These are phyloP conservation scores for Pseudorasbora parva DNA, from an alignment of 2,113 vertebrate species.

Conservation along the genomic window DNA sequence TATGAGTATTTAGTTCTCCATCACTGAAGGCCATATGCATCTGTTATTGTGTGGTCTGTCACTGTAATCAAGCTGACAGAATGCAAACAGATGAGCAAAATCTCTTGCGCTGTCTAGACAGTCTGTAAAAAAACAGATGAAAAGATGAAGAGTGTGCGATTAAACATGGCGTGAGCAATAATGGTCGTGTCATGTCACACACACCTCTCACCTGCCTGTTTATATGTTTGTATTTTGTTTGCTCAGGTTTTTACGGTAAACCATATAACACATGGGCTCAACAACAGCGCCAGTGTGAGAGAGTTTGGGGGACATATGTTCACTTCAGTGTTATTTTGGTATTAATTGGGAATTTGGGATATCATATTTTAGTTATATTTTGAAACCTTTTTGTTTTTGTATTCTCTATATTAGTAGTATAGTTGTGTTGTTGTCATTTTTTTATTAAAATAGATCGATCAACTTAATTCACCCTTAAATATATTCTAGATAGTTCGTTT, in stretches of 20 bases:
- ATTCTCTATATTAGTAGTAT: not conserved
- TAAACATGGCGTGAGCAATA: constrained; percentile 21
- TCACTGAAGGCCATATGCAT: no score
- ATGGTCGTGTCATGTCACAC: not conserved
- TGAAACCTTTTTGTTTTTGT: not conserved
- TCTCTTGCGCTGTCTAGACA: constrained; percentile 52
- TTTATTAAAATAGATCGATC: no score
- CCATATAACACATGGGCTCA: not conserved
- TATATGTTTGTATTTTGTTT: constrained; percentile 23
- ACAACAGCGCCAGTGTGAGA: not conserved
- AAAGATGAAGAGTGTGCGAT: constrained; percentile 21
- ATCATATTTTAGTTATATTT: no score
- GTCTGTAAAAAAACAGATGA: constrained; percentile 49
- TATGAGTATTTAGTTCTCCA: no score
- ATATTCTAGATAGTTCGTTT: no score
- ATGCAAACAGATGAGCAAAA: constrained; percentile 44
- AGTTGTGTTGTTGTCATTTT: no score
- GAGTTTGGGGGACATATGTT: not conserved
- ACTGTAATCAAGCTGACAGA: constrained; percentile 32
- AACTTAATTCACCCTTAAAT: no score
- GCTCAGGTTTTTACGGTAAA: constrained; percentile 16
- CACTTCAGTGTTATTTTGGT: not conserved
- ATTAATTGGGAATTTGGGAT: not conserved
- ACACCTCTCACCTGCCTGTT: constrained; percentile 13
- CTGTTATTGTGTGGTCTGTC: no score